These are phyloP conservation scores for Cuculus canorus DNA, from an alignment of 2,797 vertebrate genomes.

Conservation along the genomic window DNA sequence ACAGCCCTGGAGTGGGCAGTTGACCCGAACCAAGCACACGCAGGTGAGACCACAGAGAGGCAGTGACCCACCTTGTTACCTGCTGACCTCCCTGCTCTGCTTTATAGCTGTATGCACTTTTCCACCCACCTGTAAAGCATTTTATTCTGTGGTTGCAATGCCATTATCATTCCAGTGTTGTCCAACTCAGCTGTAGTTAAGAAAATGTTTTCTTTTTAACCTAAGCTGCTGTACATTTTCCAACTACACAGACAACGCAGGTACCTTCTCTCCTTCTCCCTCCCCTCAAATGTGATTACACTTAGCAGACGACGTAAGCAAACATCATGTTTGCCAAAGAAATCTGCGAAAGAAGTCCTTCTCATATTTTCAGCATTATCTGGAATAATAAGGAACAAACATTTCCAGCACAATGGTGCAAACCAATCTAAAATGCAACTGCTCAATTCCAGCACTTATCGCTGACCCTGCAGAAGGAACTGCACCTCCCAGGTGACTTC, in stretches of 20 bases:
- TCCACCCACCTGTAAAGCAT: neutral
- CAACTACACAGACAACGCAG: neutral
- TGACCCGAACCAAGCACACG: accelerated
- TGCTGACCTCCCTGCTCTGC: neutral
- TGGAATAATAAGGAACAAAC: neutral
- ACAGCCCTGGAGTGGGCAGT: accelerated
- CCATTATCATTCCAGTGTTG: neutral
- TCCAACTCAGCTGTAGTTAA: neutral
- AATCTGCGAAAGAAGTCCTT: neutral
- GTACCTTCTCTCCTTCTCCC: neutral
- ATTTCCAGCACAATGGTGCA: neutral
- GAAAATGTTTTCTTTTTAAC: neutral
- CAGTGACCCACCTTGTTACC: accelerated
- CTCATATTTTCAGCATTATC: neutral
- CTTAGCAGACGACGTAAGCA: neutral
- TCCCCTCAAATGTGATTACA: neutral
- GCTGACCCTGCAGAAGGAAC: neutral
- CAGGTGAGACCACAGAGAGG: no score
- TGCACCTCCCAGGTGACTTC: neutral
- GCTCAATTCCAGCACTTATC: neutral
- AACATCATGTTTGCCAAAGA: neutral
- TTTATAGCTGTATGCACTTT: no score
- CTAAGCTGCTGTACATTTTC: neutral
- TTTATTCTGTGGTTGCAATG: neutral
- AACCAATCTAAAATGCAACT: neutral